Percentiles rank a stretch among this genome's conserved stretches.
These are phyloP conservation scores for Zaprionus kolodkinae DNA, from an alignment of 1,140 invertebrate species.

Conservation along the genomic window DNA sequence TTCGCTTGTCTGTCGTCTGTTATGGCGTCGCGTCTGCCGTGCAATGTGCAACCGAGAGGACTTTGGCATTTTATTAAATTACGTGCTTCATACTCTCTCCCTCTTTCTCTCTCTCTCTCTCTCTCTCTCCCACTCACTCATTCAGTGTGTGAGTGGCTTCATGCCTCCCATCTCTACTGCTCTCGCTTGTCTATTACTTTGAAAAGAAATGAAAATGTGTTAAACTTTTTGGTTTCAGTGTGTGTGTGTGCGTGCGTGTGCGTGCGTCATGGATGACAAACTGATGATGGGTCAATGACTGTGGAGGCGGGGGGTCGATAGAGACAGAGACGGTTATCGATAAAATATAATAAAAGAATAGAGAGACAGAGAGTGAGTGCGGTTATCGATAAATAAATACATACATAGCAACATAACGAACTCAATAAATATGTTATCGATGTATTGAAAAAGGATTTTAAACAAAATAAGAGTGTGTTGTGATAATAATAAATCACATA, in stretches of 20 bases:
- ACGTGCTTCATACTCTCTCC: slow-evolving; percentile 50
- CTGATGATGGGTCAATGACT: background rate
- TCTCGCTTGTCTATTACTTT: slow-evolving; percentile 39
- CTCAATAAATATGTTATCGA: background rate
- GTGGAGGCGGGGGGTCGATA: background rate
- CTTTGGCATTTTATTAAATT: slow-evolving; percentile 78
- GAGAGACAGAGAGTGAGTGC: background rate
- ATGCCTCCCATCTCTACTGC: slow-evolving; percentile 45
- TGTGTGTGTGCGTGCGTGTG: background rate
- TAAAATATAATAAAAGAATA: background rate
- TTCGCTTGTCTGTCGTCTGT: background rate
- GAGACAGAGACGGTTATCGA: background rate
- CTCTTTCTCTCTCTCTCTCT: background rate
- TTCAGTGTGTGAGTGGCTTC: slow-evolving; percentile 33
- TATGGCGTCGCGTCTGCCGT: slow-evolving; percentile 37
- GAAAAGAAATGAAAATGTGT: slow-evolving; percentile 77
- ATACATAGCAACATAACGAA: no score
- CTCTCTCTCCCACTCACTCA: slow-evolving; percentile 6
- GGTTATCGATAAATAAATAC: no score
- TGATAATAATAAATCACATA: no score
- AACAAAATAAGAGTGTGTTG: no score
- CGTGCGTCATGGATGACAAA: background rate
- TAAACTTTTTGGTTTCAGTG: slow-evolving; percentile 54
- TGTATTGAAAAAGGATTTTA: background rate
- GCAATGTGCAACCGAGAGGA: slow-evolving; percentile 61